Evolutionary conservation across 2,888 invertebrate genomes (phyloP).

Genomic region (Ellobium chinense): DNA sequence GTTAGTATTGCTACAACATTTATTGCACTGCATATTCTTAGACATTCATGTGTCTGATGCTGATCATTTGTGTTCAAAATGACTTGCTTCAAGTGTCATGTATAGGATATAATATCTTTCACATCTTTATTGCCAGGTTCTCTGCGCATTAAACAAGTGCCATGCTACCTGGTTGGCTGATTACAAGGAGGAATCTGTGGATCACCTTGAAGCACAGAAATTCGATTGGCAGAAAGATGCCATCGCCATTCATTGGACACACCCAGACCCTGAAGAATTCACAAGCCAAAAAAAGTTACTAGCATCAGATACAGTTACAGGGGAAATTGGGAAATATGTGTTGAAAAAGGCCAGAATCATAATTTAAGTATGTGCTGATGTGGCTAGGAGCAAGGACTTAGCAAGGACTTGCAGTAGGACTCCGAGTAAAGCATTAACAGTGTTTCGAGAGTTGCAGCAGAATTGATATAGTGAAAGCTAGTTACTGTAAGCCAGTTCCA

Average conservation of each 20-base stretch:
- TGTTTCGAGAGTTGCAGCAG: too few relatives aligned
- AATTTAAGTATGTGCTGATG: neutral
- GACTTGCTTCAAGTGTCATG: too few relatives aligned
- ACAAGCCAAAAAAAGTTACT: constrained; percentile 53
- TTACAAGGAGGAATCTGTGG: constrained; percentile 59
- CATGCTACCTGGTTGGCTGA: constrained; percentile 65
- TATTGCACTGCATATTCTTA: too few relatives aligned
- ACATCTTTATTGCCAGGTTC: constrained; percentile 45
- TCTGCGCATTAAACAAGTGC: constrained; percentile 63
- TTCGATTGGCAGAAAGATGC: constrained; percentile 66
- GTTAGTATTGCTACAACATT: too few relatives aligned
- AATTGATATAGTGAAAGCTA: too few relatives aligned
- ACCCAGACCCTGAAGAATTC: constrained; percentile 65
- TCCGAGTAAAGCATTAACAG: too few relatives aligned
- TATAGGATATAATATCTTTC: too few relatives aligned
- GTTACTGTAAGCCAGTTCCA: too few relatives aligned
- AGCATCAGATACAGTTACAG: constrained; percentile 55
- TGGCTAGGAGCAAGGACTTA: too few relatives aligned
- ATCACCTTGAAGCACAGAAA: constrained; percentile 56
- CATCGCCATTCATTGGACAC: constrained; percentile 71
- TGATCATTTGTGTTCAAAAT: too few relatives aligned
- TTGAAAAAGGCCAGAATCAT: constrained; percentile 54
- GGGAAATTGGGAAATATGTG: constrained; percentile 61
- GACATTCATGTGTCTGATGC: too few relatives aligned
- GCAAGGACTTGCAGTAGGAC: too few relatives aligned